These are phyloP conservation scores for Noctuana brunneofusca DNA, from an alignment of 2,888 invertebrate species.

Conservation along the genomic window DNA sequence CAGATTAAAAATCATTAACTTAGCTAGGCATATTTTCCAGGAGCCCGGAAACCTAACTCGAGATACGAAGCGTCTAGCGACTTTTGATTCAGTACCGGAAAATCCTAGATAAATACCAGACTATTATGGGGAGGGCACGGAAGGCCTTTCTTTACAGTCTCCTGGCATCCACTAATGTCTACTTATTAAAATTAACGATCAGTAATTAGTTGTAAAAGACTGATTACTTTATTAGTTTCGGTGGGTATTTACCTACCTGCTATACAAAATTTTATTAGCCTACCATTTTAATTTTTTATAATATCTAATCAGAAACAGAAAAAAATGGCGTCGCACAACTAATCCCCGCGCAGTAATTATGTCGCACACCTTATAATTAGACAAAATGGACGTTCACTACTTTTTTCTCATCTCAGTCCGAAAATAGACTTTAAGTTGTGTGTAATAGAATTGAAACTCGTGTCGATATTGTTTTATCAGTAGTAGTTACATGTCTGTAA, in stretches of 20 bases:
- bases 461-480: slow-evolving; percentile 49
- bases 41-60: too few relatives aligned
- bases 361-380: slow-evolving; percentile 65
- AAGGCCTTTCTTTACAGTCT: too few relatives aligned
- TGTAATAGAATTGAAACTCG: slow-evolving; percentile 46
- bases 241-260: too few relatives aligned
- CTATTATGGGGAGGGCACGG: too few relatives aligned
- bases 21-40: too few relatives aligned
- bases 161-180: background rate
- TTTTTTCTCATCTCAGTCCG: slow-evolving; percentile 54
- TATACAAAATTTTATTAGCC: background rate
- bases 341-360: slow-evolving; percentile 56
- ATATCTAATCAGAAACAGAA: slow-evolving; percentile 4
- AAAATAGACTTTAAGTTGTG: slow-evolving; percentile 48
- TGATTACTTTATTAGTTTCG: background rate
- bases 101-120: too few relatives aligned
- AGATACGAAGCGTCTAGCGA: too few relatives aligned
- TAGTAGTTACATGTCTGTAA: slow-evolving; percentile 45
- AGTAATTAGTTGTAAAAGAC: background rate
- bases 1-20: too few relatives aligned
- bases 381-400: slow-evolving; percentile 46
- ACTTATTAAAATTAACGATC: background rate
- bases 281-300: slow-evolving; percentile 12
- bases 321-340: slow-evolving; percentile 30
- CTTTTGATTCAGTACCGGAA: too few relatives aligned